Percentiles rank a stretch among this genome's conserved stretches.
Evolutionary conservation across 1,140 invertebrate species (phyloP).

Genomic region (Sitophilus oryzae): DNA sequence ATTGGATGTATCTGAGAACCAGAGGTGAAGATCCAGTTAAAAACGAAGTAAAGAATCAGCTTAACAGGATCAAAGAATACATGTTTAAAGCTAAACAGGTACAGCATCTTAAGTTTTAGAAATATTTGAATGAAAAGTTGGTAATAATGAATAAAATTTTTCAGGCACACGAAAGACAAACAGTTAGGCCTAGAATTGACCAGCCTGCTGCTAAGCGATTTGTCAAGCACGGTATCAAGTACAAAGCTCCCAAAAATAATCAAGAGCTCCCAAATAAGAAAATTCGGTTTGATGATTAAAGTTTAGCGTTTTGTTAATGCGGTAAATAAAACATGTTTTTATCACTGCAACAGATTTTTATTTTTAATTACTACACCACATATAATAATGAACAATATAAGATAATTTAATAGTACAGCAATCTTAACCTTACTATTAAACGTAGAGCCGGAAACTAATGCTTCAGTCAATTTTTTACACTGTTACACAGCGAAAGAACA

Average conservation of each 20-base stretch:
- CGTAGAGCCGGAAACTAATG: too few species aligned
- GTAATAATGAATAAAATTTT: too few species aligned
- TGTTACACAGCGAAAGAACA: too few species aligned
- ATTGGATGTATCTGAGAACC: slow-evolving; percentile 54
- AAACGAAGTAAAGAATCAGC: slow-evolving; percentile 52
- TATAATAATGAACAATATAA: too few species aligned
- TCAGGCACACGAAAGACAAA: slow-evolving; percentile 47
- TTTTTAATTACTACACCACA: too few species aligned
- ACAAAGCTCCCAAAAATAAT: slow-evolving; percentile 16
- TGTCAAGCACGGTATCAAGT: slow-evolving; percentile 48
- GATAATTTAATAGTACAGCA: too few species aligned
- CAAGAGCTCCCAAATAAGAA: slow-evolving; percentile 28
- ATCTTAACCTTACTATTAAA: too few species aligned
- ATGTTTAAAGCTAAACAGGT: slow-evolving; percentile 54
- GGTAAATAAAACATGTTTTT: too few species aligned
- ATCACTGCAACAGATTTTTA: too few species aligned
- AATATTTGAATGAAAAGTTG: too few species aligned
- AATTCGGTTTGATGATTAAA: slow-evolving; percentile 28
- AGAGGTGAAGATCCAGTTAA: slow-evolving; percentile 51
- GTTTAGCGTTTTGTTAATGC: too few species aligned
- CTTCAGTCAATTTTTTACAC: too few species aligned
- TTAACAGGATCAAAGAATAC: slow-evolving; percentile 51
- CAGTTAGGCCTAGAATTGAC: slow-evolving; percentile 51
- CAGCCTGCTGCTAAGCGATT: slow-evolving; percentile 53
- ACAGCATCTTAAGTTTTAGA: slow-evolving; percentile 3